Percentiles rank a stretch among this genome's conserved stretches.
These are phyloP conservation scores for Romanogobio albipinnatus DNA, from an alignment of 2,113 vertebrate genomes.

Conservation along the genomic window DNA sequence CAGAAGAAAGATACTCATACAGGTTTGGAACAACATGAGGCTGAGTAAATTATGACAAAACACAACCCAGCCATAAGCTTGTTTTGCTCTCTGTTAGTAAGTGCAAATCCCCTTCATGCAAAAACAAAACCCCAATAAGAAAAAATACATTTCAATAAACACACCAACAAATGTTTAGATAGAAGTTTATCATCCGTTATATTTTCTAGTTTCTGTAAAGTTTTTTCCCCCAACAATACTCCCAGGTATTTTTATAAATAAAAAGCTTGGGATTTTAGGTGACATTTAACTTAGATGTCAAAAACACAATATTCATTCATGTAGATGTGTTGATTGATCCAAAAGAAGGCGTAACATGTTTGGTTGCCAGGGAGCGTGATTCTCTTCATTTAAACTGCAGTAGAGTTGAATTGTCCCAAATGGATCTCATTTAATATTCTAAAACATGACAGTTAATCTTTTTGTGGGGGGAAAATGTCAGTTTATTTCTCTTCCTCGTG, in stretches of 20 bases:
- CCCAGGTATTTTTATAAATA: neutral
- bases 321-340: neutral
- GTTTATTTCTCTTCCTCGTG: slow-evolving; percentile 43
- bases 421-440: too few relatives aligned
- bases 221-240: neutral
- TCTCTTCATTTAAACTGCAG: neutral
- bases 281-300: neutral
- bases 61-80: neutral
- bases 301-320: neutral
- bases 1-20: too few relatives aligned
- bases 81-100: neutral
- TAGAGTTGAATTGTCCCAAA: neutral
- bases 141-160: neutral
- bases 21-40: too few relatives aligned
- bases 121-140: neutral
- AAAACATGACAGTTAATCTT: neutral
- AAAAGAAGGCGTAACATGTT: neutral
- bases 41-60: too few relatives aligned
- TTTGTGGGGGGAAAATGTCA: too few relatives aligned
- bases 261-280: neutral
- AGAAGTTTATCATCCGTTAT: neutral
- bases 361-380: too few relatives aligned
- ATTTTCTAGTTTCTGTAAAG: neutral
- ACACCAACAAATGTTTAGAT: neutral
- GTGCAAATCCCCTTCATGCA: neutral